A percentile compares a stretch with the other conserved stretches of the same genome.
phyloP scores from a whole-genome alignment of 1,140 invertebrate genomes.

The Pseudoatta argentina region DNA sequence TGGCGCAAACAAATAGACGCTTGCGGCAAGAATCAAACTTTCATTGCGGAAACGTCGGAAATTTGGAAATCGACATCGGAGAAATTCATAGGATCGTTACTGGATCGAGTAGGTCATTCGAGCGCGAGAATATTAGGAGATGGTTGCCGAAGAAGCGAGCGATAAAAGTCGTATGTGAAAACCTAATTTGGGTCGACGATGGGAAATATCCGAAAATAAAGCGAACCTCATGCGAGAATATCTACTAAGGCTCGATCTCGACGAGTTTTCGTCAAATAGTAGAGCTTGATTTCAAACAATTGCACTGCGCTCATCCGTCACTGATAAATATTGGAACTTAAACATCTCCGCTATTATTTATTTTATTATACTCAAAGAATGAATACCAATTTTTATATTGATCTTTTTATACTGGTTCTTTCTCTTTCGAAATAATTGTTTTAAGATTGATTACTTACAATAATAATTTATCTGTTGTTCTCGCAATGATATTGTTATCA shows the following conservation, averaged over 20 bases:
- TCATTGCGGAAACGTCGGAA: slow-evolving; percentile 66
- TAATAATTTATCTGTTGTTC: not conserved
- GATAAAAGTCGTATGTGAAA: slow-evolving; percentile 71
- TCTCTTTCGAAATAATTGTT: not conserved
- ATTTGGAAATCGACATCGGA: slow-evolving; percentile 62
- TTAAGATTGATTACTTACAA: not conserved
- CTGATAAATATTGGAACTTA: not conserved
- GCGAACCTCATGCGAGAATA: slow-evolving; percentile 52
- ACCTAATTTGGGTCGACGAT: slow-evolving; percentile 66
- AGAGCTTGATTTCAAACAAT: slow-evolving; percentile 52
- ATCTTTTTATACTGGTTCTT: not conserved
- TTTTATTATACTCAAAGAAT: not conserved
- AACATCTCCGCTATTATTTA: not conserved
- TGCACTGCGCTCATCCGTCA: slow-evolving; percentile 13
- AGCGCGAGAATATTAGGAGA: slow-evolving; percentile 67
- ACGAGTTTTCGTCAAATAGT: slow-evolving; percentile 1
- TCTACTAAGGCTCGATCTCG: not conserved
- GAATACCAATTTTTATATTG: not conserved
- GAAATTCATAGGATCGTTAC: slow-evolving; percentile 69
- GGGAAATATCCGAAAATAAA: slow-evolving; percentile 65
- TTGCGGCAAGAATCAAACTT: slow-evolving; percentile 64
- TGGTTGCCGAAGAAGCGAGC: slow-evolving; percentile 66
- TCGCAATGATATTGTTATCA: not conserved
- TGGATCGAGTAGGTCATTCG: slow-evolving; percentile 51
- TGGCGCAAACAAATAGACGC: slow-evolving; percentile 42